Base-by-base conservation (phyloP, 2,113 vertebrate genomes). In the Pongo abelii region DNA sequence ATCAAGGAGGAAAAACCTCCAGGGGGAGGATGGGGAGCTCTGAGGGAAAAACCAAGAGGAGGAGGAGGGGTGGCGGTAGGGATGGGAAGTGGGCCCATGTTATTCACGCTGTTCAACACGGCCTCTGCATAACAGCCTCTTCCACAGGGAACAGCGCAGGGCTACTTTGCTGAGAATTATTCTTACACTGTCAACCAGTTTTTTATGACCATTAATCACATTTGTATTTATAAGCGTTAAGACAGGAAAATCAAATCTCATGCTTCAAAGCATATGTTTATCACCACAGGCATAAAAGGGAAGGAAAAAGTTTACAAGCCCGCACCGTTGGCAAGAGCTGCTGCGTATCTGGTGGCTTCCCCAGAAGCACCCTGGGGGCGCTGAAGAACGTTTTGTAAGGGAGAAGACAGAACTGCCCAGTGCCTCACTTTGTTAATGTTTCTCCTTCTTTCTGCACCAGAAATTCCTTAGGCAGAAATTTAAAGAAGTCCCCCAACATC, bases 211-310 rank as follows among this genome's bases (percentile, higher is more conserved):
- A 97, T 96, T 94, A 98, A 96, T 93, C 96, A 46, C 67, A 93
- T 92, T 97, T 98, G 97, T 89, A 97, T 84, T 93, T 97, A 88
- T 86, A 98, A 93, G 94, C 57, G 57, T 89, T 95, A 98, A 97
- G 46, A 97, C 84, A 98, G 97, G 97, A 97, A 96, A 98, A 98
- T 96, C 93, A 93, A 96, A 97, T 96, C 79, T 32, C 93, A 98
- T 61, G 92, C 84, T 96, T 97, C 97, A 94, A 90, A 97, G 97
- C 97, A 95, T 96, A 96, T 97, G 97, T 97, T 98, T 97, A 97
- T 97, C 97, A 96, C 97, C 97, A 95, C 95, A 95, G 95, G 97
- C 97, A 98, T 84, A 94, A 96, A 93, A 88, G 93, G 92, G 91
- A 95, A 89, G 67, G 9, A 87, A 89, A 93, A 96, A 95, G 97